These are phyloP conservation scores for Philaethria dido DNA, from an alignment of 2,888 invertebrate genomes.

Conservation along the genomic window DNA sequence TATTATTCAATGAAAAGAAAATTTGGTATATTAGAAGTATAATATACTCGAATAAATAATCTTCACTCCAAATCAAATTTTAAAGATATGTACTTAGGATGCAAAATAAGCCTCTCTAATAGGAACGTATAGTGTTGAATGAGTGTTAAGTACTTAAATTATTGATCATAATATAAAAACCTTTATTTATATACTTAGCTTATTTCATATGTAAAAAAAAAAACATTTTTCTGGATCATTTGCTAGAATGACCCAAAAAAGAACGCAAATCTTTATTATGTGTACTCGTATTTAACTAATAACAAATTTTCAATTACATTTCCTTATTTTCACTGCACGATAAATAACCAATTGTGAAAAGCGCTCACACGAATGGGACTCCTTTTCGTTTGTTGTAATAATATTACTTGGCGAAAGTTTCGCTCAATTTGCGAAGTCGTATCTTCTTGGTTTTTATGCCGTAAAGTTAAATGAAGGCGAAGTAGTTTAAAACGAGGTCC, in stretches of 20 bases:
- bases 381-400: slow-evolving; percentile 41
- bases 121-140: no score
- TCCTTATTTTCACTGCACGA: slow-evolving; percentile 19
- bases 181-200: no score
- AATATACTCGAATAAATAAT: no score
- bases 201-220: no score
- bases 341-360: slow-evolving; percentile 28
- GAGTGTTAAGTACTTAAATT: no score
- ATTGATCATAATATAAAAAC: no score
- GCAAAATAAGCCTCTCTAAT: no score
- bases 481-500: slow-evolving; percentile 60
- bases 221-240: no score
- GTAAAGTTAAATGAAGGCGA: slow-evolving; percentile 64
- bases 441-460: slow-evolving; percentile 62
- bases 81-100: no score
- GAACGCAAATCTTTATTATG: not conserved
- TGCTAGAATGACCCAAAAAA: not conserved
- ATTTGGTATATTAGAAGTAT: no score
- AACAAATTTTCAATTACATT: slow-evolving; percentile 14
- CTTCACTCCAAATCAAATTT: no score
- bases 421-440: slow-evolving; percentile 58
- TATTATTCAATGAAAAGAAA: no score
- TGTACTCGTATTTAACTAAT: not conserved
- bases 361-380: slow-evolving; percentile 25
- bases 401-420: slow-evolving; percentile 50